Conservation (phyloP, 2,797 vertebrate genomes). For the Cyprinodon diabolis region DNA sequence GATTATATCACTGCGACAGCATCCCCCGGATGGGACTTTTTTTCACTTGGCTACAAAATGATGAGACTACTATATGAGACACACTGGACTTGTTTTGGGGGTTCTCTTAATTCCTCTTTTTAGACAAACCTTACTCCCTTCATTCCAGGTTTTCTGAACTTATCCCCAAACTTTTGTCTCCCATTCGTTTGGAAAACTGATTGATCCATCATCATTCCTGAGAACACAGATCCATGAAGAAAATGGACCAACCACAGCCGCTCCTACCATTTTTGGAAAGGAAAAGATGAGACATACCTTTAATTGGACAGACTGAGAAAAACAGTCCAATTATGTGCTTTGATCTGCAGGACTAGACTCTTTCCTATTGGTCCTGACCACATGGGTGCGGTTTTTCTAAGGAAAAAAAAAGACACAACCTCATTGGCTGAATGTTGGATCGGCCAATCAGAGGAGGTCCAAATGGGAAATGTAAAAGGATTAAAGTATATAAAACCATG, state of each 20-base stretch:
- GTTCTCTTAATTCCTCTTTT: slow-evolving; percentile 42
- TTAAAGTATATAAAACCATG: neutral
- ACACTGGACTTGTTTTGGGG: slow-evolving; percentile 36
- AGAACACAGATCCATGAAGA: neutral
- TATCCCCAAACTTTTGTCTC: slow-evolving; percentile 9
- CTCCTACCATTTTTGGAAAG: neutral
- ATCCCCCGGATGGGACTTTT: slow-evolving; percentile 26
- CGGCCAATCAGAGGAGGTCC: slow-evolving; percentile 42
- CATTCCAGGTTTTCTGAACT: slow-evolving; percentile 35
- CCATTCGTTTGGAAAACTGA: slow-evolving; percentile 22
- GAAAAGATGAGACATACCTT: neutral
- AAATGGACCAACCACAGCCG: neutral
- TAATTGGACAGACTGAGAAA: neutral
- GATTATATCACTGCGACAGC: slow-evolving; percentile 14
- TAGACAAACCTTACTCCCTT: slow-evolving; percentile 43
- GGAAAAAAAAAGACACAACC: neutral
- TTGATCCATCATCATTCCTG: slow-evolving; percentile 12
- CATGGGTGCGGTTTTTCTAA: neutral
- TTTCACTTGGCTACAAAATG: slow-evolving; percentile 39
- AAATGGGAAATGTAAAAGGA: slow-evolving; percentile 13
- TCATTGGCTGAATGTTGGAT: slow-evolving; percentile 31
- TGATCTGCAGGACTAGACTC: slow-evolving; percentile 4
- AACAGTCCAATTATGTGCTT: slow-evolving; percentile 1
- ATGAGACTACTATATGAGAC: slow-evolving; percentile 56
- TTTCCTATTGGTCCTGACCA: neutral